Percentiles rank a stretch among this genome's conserved stretches.
Evolutionary conservation across 2,797 vertebrate genomes (phyloP).

Genomic region (Platyrinchus mystaceus): DNA sequence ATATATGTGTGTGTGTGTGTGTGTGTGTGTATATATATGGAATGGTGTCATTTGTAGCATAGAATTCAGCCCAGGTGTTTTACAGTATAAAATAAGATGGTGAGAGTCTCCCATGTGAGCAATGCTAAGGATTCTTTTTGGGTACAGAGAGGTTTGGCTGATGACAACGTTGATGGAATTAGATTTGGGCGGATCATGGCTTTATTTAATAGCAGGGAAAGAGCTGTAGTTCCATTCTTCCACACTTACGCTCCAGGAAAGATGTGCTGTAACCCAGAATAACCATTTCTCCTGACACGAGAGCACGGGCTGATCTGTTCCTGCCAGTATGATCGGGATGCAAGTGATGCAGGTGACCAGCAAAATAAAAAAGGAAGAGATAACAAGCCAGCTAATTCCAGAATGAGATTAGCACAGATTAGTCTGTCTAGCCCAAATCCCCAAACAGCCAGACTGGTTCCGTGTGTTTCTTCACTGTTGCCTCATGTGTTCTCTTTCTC

Average conservation of each 20-base stretch:
- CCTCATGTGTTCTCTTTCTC: neutral
- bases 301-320: neutral
- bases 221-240: neutral
- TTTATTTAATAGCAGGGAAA: neutral
- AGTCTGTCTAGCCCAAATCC: slow-evolving; percentile 17
- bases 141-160: neutral
- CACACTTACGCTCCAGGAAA: neutral
- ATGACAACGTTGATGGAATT: neutral
- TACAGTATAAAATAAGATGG: neutral
- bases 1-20: neutral
- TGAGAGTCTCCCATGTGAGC: neutral
- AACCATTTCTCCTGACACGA: neutral
- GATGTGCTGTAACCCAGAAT: neutral
- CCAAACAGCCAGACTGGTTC: neutral
- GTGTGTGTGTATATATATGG: neutral
- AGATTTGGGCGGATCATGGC: neutral
- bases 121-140: neutral
- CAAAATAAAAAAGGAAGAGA: slow-evolving; percentile 1
- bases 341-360: neutral
- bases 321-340: neutral
- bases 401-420: slow-evolving; percentile 32
- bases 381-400: slow-evolving; percentile 8
- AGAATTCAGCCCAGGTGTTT: neutral
- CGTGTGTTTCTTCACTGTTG: neutral
- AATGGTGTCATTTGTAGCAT: neutral